These are phyloP conservation scores for Cordilura impudica DNA, from an alignment of 2,888 invertebrate species.

Conservation along the genomic window DNA sequence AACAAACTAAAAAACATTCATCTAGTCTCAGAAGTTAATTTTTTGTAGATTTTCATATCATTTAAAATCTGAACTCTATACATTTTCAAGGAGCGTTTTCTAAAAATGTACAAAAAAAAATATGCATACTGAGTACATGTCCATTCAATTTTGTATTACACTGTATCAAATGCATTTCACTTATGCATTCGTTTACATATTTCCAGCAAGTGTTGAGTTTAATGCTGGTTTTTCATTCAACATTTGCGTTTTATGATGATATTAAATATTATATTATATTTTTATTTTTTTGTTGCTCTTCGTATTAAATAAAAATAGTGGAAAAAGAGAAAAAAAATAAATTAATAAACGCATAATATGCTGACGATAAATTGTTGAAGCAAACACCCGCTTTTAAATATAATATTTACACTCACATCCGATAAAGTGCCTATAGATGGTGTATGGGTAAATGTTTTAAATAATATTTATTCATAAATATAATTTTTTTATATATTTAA, in stretches of 20 bases:
- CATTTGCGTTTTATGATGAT: constrained; percentile 55
- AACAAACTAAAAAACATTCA: too few species aligned
- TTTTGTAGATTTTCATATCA: too few species aligned
- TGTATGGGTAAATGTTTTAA: neutral
- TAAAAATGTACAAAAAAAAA: too few species aligned
- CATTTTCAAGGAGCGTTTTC: too few species aligned
- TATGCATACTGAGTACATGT: too few species aligned
- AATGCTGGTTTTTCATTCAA: neutral
- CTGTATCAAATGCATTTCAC: neutral
- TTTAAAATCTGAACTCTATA: too few species aligned
- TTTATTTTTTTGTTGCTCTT: constrained; percentile 1
- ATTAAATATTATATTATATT: constrained; percentile 42
- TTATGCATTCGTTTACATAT: too few species aligned
- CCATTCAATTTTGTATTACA: neutral
- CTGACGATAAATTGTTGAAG: constrained; percentile 4
- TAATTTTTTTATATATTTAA: neutral
- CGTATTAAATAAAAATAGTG: neutral
- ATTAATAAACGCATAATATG: constrained; percentile 36
- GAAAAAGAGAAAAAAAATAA: neutral
- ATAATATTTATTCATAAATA: neutral
- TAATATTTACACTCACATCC: neutral
- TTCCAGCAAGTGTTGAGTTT: neutral
- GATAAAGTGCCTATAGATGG: neutral
- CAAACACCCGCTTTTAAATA: neutral
- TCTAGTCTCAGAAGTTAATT: too few species aligned